Evolutionary conservation across 92 coral and sea anemone genomes (phyloP).

Genomic region (Plumapathes pennacea): DNA sequence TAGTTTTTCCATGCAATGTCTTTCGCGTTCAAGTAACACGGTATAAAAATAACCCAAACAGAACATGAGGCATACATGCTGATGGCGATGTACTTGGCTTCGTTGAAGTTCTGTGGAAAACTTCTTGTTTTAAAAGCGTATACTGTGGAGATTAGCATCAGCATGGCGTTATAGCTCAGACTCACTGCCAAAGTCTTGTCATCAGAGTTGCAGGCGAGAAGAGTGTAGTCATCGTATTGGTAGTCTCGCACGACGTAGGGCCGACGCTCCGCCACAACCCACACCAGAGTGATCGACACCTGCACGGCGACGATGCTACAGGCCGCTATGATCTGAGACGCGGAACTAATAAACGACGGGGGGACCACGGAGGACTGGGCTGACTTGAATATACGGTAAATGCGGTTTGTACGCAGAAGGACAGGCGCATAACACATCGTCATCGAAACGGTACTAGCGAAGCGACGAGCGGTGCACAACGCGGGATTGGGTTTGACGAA

Average conservation of each 20-base stretch:
- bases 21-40: slow-evolving; percentile 9
- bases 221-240: slow-evolving; percentile 40
- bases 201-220: slow-evolving; percentile 48
- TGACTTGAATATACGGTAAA: slow-evolving; percentile 12
- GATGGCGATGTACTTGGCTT: slow-evolving; percentile 44
- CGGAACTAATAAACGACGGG: too few species aligned
- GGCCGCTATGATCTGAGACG: too few species aligned
- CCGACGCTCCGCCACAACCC: too few species aligned
- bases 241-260: slow-evolving; percentile 26
- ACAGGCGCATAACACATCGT: slow-evolving; percentile 19
- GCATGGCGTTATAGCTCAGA: slow-evolving; percentile 18
- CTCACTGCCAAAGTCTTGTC: slow-evolving; percentile 16
- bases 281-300: too few species aligned
- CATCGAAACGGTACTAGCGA: slow-evolving; percentile 5
- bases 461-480: slow-evolving; percentile 14
- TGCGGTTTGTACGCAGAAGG: slow-evolving; percentile 9
- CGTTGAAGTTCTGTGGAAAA: slow-evolving; percentile 54
- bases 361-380: too few species aligned
- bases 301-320: too few species aligned
- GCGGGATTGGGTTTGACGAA: slow-evolving; percentile 5
- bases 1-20: slow-evolving; percentile 7
- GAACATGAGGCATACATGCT: slow-evolving; percentile 25
- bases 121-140: slow-evolving; percentile 43
- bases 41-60: slow-evolving; percentile 22
- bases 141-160: slow-evolving; percentile 24